phyloP scores from a whole-genome alignment of 2,113 vertebrate species.

The Rutilus rutilus region DNA sequence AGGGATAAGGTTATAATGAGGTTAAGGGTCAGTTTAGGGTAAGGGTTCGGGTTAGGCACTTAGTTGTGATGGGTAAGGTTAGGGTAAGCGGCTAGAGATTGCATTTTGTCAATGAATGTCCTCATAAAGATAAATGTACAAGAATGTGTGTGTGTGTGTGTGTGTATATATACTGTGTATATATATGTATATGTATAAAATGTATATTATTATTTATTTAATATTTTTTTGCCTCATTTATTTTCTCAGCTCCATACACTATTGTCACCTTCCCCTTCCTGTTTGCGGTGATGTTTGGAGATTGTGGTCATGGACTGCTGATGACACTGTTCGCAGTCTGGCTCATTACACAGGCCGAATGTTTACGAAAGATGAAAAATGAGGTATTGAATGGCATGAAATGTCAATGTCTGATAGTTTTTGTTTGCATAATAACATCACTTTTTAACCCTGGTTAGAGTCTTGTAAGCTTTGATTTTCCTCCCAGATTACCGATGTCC shows the following conservation, averaged over 20 bases:
- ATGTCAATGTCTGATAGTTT: no score
- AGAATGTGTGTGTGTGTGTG: no score
- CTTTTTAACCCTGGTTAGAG: background rate
- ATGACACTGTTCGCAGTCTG: slow-evolving; percentile 54
- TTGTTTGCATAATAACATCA: no score
- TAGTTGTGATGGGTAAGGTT: no score
- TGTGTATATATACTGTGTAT: background rate
- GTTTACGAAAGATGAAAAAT: slow-evolving; percentile 51
- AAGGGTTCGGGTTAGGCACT: no score
- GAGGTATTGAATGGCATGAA: slow-evolving; percentile 41
- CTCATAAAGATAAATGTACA: no score
- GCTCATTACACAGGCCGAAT: slow-evolving; percentile 53
- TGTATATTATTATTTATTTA: no score
- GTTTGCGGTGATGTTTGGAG: slow-evolving; percentile 66
- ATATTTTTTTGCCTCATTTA: background rate
- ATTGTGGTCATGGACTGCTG: slow-evolving; percentile 63
- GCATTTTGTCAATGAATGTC: no score
- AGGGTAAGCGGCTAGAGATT: no score
- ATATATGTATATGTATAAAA: background rate
- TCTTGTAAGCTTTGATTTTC: background rate
- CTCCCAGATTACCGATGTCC: slow-evolving; percentile 50
- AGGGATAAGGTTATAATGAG: no score
- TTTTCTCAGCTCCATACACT: slow-evolving; percentile 54
- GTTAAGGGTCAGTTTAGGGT: no score
- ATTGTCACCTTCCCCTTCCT: slow-evolving; percentile 64